Evolutionary conservation across 2,888 invertebrate species (phyloP).

Genomic region (Drosophila siamana): DNA sequence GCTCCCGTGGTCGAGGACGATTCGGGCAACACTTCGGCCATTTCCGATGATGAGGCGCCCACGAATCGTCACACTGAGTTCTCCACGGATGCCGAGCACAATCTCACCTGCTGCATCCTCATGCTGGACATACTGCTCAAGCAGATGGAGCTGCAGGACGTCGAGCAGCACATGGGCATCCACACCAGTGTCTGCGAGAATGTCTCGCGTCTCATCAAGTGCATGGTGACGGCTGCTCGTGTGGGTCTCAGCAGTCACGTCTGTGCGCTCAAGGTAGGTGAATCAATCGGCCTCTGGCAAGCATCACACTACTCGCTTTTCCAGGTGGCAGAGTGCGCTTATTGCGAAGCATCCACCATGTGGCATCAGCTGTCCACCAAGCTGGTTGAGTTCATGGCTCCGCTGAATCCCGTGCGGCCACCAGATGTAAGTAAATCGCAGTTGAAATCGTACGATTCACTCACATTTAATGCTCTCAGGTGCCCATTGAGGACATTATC

Average conservation of each 20-base stretch:
- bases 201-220: conserved; percentile 90
- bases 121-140: conserved; percentile 98
- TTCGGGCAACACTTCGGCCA: conserved; percentile 89
- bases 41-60: conserved; percentile 89
- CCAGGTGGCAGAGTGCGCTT: conserved; percentile 90
- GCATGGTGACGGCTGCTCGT: conserved; percentile 91
- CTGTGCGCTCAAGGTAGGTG: conserved; percentile 86
- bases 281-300: background rate
- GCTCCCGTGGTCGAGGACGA: conserved; percentile 90
- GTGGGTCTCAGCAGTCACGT: conserved; percentile 88
- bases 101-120: conserved; percentile 97
- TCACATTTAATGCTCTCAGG: conserved; percentile 72
- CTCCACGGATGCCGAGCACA: conserved; percentile 90
- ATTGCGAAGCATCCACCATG: conserved; percentile 96
- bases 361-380: conserved; percentile 96
- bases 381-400: conserved; percentile 92
- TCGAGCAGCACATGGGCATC: conserved; percentile 92
- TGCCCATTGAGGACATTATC: conserved; percentile 89
- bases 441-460: background rate
- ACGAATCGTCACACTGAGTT: conserved; percentile 89
- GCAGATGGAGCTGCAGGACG: conserved; percentile 96
- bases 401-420: conserved; percentile 90
- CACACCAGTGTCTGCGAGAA: conserved; percentile 91
- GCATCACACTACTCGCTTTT: background rate
- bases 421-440: conserved; percentile 88